phyloP scores from a whole-genome alignment of 30 jellyfish, hydroid and myxozoan genomes.

The Hydra vulgaris region DNA sequence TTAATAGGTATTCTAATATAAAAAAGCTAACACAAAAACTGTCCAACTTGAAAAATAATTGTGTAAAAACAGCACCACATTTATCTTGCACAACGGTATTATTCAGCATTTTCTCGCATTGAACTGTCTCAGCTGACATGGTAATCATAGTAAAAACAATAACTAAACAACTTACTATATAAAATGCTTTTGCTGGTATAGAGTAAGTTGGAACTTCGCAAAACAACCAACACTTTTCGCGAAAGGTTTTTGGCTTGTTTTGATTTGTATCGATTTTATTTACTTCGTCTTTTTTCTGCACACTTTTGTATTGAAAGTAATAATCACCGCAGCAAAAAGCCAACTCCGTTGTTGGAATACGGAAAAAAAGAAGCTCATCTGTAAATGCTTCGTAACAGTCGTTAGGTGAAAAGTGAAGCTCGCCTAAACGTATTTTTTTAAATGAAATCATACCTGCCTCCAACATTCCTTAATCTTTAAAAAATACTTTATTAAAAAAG shows the following conservation, averaged over 20 bases:
- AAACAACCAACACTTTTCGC: constrained; percentile 57
- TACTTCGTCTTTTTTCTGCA: constrained; percentile 16
- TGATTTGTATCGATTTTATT: not conserved
- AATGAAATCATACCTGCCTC: too few relatives aligned
- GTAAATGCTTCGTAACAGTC: constrained; percentile 84
- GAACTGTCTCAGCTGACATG: constrained; percentile 89
- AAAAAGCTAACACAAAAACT: constrained; percentile 75
- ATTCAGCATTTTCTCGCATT: constrained; percentile 1
- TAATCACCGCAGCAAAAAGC: constrained; percentile 89
- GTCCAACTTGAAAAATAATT: constrained; percentile 64
- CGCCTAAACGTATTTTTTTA: too few relatives aligned
- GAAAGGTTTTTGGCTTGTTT: constrained; percentile 29
- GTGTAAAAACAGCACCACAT: constrained; percentile 64
- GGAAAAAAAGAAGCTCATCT: constrained; percentile 81
- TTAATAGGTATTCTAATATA: constrained; percentile 56
- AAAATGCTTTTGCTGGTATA: constrained; percentile 47
- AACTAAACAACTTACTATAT: constrained; percentile 74
- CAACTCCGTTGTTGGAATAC: constrained; percentile 48
- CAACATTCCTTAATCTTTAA: too few relatives aligned
- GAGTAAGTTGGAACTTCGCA: constrained; percentile 78
- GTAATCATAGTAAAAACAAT: constrained; percentile 67
- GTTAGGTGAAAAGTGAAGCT: constrained; percentile 64
- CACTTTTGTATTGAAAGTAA: constrained; percentile 13
- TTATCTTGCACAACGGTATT: constrained; percentile 8
- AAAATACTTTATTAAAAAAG: not conserved